Evolutionary conservation across 2,113 vertebrate species (phyloP), one percentile per base, ranked within the genome.

Genomic region (Ciconia stormi): DNA sequence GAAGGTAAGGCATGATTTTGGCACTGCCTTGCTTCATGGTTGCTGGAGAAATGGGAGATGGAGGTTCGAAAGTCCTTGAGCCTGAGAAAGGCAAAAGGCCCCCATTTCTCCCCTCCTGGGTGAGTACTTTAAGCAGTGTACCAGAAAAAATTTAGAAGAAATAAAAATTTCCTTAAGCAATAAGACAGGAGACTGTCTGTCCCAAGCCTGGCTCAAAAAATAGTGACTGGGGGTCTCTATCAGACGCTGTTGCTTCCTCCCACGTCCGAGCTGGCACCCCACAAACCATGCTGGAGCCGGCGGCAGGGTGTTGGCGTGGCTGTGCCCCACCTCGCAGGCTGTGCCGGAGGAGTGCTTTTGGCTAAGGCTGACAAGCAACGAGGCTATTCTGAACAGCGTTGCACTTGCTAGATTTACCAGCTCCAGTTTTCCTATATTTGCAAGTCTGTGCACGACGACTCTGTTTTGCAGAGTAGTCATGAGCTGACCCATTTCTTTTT

Each of bases 341-440:
- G 40, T 22, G 30, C 34, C 1, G 0, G 14, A 6, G 63, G 25
- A 72, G 9, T 1, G 5, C 29, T 73, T 59, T 22, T 1, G 9
- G 27, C 82, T 34, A 7, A 38, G 70, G 27, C 63, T 77, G 71
- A 8, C 26, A 26, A 61, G 58, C 34, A 73, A 8, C 2, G 0
- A 40, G 66, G 30, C 46, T 66, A 0, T 18, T 73, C 67, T 38
- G 14, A 53, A 22, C 0, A 0, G 15, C 16, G n/a, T 14, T 89
- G 58, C 80, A 18, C 61, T 80, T 67, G 40, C 56, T 34, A 9
- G 11, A 16, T 18, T 26, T 25, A 73, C 38, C 67, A 83, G 71
- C 63, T 86, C 42, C 44, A 5, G 1, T 67, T 66, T 63, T 36
- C 67, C 67, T 4, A 0, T 16, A 25, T 78, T 67, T 86, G 22